Percentiles rank a stretch among this genome's conserved stretches.
Evolutionary conservation across 35 echinoderm and acorn worm species (phyloP).

Genomic region (Patiria miniata): DNA sequence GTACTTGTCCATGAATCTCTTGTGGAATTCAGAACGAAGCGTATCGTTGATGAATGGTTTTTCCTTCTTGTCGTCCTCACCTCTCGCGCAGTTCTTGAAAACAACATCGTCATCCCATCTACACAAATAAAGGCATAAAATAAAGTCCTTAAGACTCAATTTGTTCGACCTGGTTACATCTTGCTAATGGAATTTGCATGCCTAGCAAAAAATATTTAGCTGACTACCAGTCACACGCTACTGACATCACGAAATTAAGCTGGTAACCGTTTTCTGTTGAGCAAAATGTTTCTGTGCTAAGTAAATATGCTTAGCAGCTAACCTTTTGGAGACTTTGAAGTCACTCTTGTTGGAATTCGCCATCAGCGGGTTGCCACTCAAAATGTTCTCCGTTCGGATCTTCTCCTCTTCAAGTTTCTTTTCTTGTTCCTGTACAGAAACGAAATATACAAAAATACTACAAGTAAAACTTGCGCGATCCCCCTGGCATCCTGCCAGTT

Average conservation of each 20-base stretch:
- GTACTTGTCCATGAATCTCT: constrained; percentile 95
- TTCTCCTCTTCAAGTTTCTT: constrained; percentile 94
- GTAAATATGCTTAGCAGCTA: neutral
- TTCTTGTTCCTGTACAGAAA: constrained; percentile 77
- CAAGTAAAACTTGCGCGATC: no score
- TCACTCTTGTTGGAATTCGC: constrained; percentile 60
- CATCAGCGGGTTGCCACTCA: constrained; percentile 96
- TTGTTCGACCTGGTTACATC: no score
- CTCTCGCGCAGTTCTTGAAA: constrained; percentile 99
- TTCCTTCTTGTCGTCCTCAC: constrained; percentile 98
- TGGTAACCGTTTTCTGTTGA: no score
- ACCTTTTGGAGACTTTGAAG: constrained; percentile 97
- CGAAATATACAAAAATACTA: no score
- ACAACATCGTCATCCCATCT: constrained; percentile 99
- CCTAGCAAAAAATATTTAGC: no score
- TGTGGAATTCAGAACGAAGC: constrained; percentile 96
- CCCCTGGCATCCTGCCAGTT: no score
- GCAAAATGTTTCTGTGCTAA: no score
- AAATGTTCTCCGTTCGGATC: constrained; percentile 95
- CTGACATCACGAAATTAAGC: no score
- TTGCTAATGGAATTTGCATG: no score
- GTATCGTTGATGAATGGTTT: constrained; percentile 98
- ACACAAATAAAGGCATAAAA: neutral
- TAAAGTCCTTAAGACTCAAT: no score
- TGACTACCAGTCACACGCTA: no score